Percentiles rank a stretch among this genome's conserved stretches.
Evolutionary conservation across 2,113 vertebrate species (phyloP).

Genomic region (Anoura caudifer): DNA sequence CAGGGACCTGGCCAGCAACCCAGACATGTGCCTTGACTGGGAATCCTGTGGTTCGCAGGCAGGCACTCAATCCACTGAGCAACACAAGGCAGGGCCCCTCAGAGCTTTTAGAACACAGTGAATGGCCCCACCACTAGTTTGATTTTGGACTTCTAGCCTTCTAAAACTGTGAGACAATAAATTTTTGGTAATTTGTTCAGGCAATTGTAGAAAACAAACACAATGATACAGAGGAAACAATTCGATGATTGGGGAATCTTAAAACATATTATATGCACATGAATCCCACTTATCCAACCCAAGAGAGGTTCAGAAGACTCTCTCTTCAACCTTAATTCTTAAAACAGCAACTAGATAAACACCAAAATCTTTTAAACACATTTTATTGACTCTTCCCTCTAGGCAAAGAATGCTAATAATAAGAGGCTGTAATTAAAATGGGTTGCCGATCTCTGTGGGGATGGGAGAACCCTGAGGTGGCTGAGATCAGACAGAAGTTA

Average conservation of each 20-base stretch:
- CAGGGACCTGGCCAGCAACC: too few species aligned
- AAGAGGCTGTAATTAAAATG: background rate
- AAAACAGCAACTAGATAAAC: background rate
- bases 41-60: too few species aligned
- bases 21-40: too few species aligned
- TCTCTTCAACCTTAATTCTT: background rate
- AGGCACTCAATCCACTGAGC: too few species aligned
- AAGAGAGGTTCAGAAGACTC: background rate
- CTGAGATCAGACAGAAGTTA: background rate
- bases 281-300: background rate
- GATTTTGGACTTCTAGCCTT: background rate
- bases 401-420: background rate
- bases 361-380: constrained; percentile 1
- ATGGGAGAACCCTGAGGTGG: background rate
- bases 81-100: background rate
- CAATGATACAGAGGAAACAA: background rate
- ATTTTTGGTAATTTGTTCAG: background rate
- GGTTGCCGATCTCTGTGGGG: background rate
- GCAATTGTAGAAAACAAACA: background rate
- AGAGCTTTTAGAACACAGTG: background rate
- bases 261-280: background rate
- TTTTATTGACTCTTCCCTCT: background rate
- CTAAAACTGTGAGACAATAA: background rate
- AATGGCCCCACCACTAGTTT: background rate
- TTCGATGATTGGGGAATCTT: background rate